Evolutionary conservation across 2,113 vertebrate species (phyloP), one percentile per base, ranked within the genome.

Genomic region (Eptesicus fuscus): DNA sequence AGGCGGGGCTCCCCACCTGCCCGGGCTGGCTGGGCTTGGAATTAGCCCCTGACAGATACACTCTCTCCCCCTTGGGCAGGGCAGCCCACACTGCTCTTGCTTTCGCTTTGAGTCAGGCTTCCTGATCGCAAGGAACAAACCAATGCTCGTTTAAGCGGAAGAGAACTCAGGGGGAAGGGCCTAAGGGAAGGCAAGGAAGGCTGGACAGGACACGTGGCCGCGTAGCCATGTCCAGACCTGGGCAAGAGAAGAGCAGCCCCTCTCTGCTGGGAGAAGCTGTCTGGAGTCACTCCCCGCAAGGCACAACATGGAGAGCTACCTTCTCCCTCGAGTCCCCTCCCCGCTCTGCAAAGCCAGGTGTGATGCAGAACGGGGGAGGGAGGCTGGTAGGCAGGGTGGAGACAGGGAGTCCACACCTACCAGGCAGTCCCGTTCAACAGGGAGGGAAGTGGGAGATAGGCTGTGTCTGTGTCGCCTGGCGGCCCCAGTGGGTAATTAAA

Each of bases 401-500:
- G 59, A 47, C 9, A 7, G 85, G 76, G 92, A 83, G 90, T 42
- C 86, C 88, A 61, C 70, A 49, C 83, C n/a, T 88, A 88, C 69
- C 91, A 94, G 74, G 83, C 78, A 76, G 90, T 25, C 51, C 59
- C 28, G 40, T 71, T 85, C 83, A 82, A 67, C 77, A 88, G 73
- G 61, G 37, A 84, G 78, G 79, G 67, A 91, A 71, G 83, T 65
- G 40, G 86, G 0, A 96, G 88, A 93, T 80, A 47, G 9, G 47
- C 37, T 37, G 37, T 37, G 37, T 93, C 82, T 94, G 63, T 73
- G 82, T 76, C 88, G 74, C 83, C 95, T 96, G 94, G 84, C 28
- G 0, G 93, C 96, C 93, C 97, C 94, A 93, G n/a, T 94, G 97
- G 95, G 94, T 95, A 95, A 97, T 97, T 96, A 97, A 97, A 96